These are phyloP conservation scores for Pantherophis alleghaniensis DNA, from an alignment of 2,797 vertebrate genomes.

Conservation along the genomic window DNA sequence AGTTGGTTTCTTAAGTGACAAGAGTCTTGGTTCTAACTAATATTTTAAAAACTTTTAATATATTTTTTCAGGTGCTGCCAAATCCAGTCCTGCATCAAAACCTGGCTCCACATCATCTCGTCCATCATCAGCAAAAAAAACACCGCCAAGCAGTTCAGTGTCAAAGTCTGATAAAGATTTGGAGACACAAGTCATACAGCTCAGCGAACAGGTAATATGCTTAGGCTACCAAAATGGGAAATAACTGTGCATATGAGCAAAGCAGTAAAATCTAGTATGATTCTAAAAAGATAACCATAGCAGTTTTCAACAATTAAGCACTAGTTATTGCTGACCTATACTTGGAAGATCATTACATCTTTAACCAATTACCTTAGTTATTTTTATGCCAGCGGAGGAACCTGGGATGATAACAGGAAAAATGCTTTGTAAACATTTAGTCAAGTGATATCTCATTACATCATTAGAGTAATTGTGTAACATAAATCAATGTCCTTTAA, in stretches of 20 bases:
- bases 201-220: slow-evolving; percentile 89
- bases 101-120: slow-evolving; percentile 90
- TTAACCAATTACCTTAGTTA: neutral
- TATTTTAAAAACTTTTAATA: slow-evolving; percentile 3
- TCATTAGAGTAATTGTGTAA: neutral
- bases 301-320: neutral
- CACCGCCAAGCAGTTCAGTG: slow-evolving; percentile 78
- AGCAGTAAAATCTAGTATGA: neutral
- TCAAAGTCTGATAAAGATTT: slow-evolving; percentile 97
- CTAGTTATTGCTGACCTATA: neutral
- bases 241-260: neutral
- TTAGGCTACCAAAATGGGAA: slow-evolving; percentile 4
- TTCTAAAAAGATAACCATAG: neutral
- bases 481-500: neutral
- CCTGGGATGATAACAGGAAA: neutral
- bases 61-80: slow-evolving; percentile 84
- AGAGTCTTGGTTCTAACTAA: neutral
- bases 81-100: slow-evolving; percentile 87
- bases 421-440: neutral
- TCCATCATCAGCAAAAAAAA: slow-evolving; percentile 97
- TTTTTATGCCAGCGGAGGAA: neutral
- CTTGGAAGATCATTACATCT: neutral
- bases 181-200: slow-evolving; percentile 95
- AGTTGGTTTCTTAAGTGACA: neutral
- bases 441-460: neutral